phyloP scores from a whole-genome alignment of 2,797 vertebrate genomes.

The Australoheros facetus region DNA sequence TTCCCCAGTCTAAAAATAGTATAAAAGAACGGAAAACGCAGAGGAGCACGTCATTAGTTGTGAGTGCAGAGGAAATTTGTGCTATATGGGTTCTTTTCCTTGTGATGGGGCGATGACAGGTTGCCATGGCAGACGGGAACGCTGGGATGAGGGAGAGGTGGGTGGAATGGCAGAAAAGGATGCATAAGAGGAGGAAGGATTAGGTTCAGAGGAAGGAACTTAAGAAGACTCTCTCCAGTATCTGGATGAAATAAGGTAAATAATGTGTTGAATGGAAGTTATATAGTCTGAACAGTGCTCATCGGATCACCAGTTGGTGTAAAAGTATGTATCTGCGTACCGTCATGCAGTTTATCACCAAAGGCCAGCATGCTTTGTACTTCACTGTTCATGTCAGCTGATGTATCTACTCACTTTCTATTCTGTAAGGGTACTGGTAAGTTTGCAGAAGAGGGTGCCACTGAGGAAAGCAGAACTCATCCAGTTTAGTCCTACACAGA shows the following conservation, averaged over 20 bases:
- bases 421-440: neutral
- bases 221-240: constrained; percentile 50
- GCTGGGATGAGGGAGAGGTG: constrained; percentile 27
- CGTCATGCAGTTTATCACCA: neutral
- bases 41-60: constrained; percentile 50
- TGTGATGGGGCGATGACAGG: constrained; percentile 31
- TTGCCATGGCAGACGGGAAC: constrained; percentile 35
- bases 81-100: constrained; percentile 51
- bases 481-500: neutral
- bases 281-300: neutral
- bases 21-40: constrained; percentile 69
- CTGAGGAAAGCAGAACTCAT: neutral
- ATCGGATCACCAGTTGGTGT: neutral
- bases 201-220: constrained; percentile 60
- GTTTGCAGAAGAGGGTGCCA: neutral
- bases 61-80: constrained; percentile 40
- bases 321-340: neutral
- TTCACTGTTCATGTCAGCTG: neutral
- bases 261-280: neutral
- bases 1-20: constrained; percentile 78
- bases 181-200: constrained; percentile 68
- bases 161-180: constrained; percentile 43
- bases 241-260: constrained; percentile 78
- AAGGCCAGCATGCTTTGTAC: neutral
- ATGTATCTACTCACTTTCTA: neutral